Evolutionary conservation across 1,140 invertebrate species (phyloP).

Genomic region (Vanessa tameamea): DNA sequence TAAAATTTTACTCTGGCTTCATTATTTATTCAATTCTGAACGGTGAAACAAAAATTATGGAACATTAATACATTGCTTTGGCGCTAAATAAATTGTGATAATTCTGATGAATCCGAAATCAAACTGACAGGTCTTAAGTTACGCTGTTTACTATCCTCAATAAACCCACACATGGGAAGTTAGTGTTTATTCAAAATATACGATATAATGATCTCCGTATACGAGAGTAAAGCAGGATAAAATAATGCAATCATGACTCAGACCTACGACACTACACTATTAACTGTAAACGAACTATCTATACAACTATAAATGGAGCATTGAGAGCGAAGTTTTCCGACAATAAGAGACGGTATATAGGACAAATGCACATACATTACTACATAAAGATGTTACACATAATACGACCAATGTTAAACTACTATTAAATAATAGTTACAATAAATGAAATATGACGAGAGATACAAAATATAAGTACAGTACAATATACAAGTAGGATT

Average conservation of each 20-base stretch:
- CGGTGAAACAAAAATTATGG: background rate
- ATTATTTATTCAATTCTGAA: background rate
- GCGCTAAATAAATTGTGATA: background rate
- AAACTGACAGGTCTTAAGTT: too few species aligned
- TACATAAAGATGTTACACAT: background rate
- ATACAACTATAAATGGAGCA: conserved; percentile 13
- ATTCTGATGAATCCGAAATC: background rate
- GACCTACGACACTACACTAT: background rate
- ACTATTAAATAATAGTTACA: background rate
- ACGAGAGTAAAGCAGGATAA: background rate
- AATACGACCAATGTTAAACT: background rate
- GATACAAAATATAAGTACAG: too few species aligned
- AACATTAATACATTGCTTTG: too few species aligned
- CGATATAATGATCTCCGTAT: background rate
- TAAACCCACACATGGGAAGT: too few species aligned
- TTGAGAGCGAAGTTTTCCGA: conserved; percentile 1
- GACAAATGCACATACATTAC: background rate
- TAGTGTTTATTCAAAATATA: too few species aligned
- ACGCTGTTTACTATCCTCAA: too few species aligned
- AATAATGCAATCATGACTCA: conserved; percentile 15
- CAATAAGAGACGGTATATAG: conserved; percentile 8
- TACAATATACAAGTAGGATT: too few species aligned
- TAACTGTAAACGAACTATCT: background rate
- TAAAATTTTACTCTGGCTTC: background rate
- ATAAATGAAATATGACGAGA: too few species aligned